Conservation (phyloP, 2,113 vertebrate genomes). For the Chlamydotis undulata region DNA sequence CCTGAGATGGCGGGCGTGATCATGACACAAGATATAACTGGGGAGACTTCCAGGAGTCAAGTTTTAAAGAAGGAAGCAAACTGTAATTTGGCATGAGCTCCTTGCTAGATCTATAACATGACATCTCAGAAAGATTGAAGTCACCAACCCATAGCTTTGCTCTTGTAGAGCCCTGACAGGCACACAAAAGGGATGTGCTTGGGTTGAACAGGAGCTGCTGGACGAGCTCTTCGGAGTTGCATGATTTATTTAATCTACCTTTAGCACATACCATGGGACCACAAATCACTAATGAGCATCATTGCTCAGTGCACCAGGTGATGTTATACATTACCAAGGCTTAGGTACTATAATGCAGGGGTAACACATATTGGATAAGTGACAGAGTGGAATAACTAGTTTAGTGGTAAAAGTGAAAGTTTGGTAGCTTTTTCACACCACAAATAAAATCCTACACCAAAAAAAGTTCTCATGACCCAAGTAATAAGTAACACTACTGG, state of each 20-base stretch:
- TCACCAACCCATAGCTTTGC: background rate
- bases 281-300: background rate
- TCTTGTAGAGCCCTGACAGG: background rate
- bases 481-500: background rate
- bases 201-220: background rate
- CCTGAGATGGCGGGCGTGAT: background rate
- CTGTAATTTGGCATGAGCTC: background rate
- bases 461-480: background rate
- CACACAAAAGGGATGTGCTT: background rate
- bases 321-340: background rate
- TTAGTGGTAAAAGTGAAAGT: background rate
- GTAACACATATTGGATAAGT: rapidly evolving
- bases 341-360: background rate
- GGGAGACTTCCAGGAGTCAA: background rate
- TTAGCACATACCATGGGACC: background rate
- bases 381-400: background rate
- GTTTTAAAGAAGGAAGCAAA: background rate
- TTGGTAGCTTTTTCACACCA: background rate
- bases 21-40: background rate
- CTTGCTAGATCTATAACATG: background rate
- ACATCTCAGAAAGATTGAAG: background rate
- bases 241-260: background rate
- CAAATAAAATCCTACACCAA: background rate
- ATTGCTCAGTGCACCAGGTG: background rate
- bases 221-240: background rate